Conservation (phyloP, 2,113 vertebrate species). For the Chaetodon trifascialis region DNA sequence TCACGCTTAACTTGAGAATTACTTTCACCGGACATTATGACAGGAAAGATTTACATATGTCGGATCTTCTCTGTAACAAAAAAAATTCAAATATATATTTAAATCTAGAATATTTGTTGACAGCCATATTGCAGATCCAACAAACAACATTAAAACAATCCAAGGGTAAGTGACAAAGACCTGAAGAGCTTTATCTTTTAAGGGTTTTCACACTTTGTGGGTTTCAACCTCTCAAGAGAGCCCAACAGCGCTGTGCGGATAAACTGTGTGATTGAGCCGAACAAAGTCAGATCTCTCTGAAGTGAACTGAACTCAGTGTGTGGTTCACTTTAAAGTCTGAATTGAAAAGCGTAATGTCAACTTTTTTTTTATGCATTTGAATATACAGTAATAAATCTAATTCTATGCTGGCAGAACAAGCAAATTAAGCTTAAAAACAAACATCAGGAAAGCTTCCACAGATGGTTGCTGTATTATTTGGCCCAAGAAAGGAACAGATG, state of each 20-base stretch:
- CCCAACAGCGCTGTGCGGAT: not conserved
- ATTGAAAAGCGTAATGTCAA: not conserved
- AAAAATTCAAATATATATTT: too few relatives aligned
- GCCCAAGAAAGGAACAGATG: slow-evolving; percentile 41
- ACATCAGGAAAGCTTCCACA: slow-evolving; percentile 19
- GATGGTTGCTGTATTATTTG: slow-evolving; percentile 31
- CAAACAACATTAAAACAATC: slow-evolving; percentile 16
- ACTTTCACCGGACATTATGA: too few relatives aligned
- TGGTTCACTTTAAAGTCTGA: slow-evolving; percentile 10
- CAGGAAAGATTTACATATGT: too few relatives aligned
- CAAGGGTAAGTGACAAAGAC: slow-evolving; percentile 16
- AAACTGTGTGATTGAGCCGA: not conserved
- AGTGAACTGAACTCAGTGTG: not conserved
- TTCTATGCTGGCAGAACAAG: slow-evolving; percentile 13
- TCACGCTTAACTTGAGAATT: too few relatives aligned
- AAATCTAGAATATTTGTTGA: too few relatives aligned
- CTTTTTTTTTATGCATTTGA: slow-evolving; percentile 1
- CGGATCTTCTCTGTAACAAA: too few relatives aligned
- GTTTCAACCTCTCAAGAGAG: slow-evolving; percentile 13
- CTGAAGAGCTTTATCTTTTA: slow-evolving; percentile 19
- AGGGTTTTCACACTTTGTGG: slow-evolving; percentile 25
- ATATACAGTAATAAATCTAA: slow-evolving; percentile 31
- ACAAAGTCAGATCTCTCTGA: not conserved
- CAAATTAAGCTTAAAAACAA: slow-evolving; percentile 36
- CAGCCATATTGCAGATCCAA: not conserved